Base-by-base conservation (phyloP, 2,888 invertebrate species). In the Eupithecia pulchellata region DNA sequence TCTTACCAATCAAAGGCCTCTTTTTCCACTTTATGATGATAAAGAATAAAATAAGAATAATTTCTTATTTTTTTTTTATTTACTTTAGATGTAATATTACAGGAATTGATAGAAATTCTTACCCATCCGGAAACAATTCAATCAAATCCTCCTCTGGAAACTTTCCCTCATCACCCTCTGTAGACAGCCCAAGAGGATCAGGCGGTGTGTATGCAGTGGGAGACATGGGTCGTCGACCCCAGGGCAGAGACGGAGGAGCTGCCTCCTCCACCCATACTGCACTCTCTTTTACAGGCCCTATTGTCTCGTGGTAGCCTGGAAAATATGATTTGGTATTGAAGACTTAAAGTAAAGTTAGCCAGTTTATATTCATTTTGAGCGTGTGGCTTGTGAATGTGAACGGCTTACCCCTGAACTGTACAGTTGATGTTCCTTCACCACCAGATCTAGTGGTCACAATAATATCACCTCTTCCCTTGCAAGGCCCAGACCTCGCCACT, bases 181-280 rank as follows among this genome's bases (percentile, higher is more conserved):
- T 98, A 14, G 98, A 98, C 5, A 99, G 95, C 0, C 99, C 98
- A 4, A 99, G 90, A 0, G 99, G 99, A 89, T 99, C 99, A 79
- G 99, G 98, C 73, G 98, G 97, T 64, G 97, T 97, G 80, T 97
- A 97, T 39, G 97, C 96, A 1, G 97, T 96, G 0, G 98, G 98
- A 0, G 98, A 97, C 80, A 98, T 95, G 0, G 98, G 97, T 69
- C 98, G 95, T 25, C 98, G 95, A 2, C 98, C 98, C 96, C 98
- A 97, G 14, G 97, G 96, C 68, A 97, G 92, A 29, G 96, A 96
- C 72, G 97, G 97, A 1, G 97, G 96, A 1, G 98, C 97, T 0
- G 98, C 97, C 91, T 99, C 99, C 89, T 99, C 99, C 1, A 99
- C 98, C 99, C 99, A 99, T 4, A 99, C 98, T 8, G 99, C 99